These are phyloP conservation scores for Monopterus albus DNA, from an alignment of 2,113 vertebrate genomes.

Conservation along the genomic window DNA sequence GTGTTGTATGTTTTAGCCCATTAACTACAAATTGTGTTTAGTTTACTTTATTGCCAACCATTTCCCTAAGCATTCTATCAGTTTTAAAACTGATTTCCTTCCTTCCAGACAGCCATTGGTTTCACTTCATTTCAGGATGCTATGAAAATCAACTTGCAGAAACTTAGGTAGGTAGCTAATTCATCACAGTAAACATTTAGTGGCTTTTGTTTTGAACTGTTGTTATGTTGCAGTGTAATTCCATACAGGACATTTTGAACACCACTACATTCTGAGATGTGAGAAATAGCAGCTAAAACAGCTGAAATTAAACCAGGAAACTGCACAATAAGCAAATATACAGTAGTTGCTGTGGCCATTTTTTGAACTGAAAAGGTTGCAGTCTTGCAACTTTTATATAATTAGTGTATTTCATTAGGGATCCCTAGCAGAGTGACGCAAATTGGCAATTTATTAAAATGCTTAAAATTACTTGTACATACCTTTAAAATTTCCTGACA, in stretches of 20 bases:
- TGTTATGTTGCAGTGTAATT: not conserved
- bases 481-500: too few species aligned
- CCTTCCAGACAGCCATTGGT: slow-evolving; percentile 19
- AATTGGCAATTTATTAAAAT: too few species aligned
- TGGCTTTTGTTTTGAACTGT: not conserved
- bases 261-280: not conserved
- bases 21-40: slow-evolving; percentile 45
- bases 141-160: slow-evolving; percentile 22
- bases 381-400: too few species aligned
- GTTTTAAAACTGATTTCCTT: slow-evolving; percentile 1
- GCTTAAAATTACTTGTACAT: too few species aligned
- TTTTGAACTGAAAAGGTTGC: not conserved
- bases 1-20: slow-evolving; percentile 34
- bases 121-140: slow-evolving; percentile 31
- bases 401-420: too few species aligned
- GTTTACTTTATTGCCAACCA: slow-evolving; percentile 3
- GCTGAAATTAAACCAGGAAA: too few species aligned
- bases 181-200: not conserved
- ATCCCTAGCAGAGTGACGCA: not conserved
- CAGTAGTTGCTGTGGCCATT: not conserved
- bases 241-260: not conserved
- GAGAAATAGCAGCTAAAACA: too few species aligned
- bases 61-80: not conserved
- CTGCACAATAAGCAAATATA: not conserved
- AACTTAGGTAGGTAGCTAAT: not conserved